Evolutionary conservation across 2,888 invertebrate species (phyloP).

Genomic region (Chouioia cunea): DNA sequence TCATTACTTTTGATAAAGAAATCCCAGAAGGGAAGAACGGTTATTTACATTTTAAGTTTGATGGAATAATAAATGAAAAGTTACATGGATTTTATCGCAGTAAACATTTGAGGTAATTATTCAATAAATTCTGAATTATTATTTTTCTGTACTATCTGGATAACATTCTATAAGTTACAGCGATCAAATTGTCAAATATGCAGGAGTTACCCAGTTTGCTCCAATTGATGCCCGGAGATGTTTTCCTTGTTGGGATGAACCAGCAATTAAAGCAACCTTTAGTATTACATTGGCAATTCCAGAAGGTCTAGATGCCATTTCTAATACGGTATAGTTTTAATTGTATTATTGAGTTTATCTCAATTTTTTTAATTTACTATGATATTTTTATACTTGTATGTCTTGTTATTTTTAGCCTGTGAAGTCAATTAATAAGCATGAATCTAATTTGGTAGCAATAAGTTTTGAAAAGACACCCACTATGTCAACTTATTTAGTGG

Average conservation of each 20-base stretch:
- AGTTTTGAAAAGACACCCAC: conserved; percentile 80
- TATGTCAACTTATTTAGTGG: conserved; percentile 96
- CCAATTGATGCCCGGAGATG: conserved; percentile 91
- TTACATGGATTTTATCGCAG: conserved; percentile 95
- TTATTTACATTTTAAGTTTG: conserved; percentile 77
- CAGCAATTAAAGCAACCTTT: conserved; percentile 94
- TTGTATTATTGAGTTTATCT: not conserved
- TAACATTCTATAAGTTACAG: conserved; percentile 61
- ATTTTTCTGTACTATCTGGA: not conserved
- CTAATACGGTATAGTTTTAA: conserved; percentile 83
- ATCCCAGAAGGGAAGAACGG: conserved; percentile 73
- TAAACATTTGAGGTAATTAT: conserved; percentile 76
- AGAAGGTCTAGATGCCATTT: conserved; percentile 85
- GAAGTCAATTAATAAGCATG: conserved; percentile 54
- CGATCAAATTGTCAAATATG: conserved; percentile 82
- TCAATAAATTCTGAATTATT: not conserved
- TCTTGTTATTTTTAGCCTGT: conserved; percentile 62
- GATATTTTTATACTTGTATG: conserved; percentile 2
- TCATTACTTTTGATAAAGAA: conserved; percentile 74
- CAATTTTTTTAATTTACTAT: conserved; percentile 40
- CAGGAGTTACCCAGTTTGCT: conserved; percentile 93
- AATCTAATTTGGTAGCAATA: conserved; percentile 42
- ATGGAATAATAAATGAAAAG: conserved; percentile 88
- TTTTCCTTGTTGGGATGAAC: conserved; percentile 99
- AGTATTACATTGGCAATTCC: conserved; percentile 89